Evolutionary conservation across 2,888 invertebrate species (phyloP).

Genomic region (Leptinotarsa haldemani): DNA sequence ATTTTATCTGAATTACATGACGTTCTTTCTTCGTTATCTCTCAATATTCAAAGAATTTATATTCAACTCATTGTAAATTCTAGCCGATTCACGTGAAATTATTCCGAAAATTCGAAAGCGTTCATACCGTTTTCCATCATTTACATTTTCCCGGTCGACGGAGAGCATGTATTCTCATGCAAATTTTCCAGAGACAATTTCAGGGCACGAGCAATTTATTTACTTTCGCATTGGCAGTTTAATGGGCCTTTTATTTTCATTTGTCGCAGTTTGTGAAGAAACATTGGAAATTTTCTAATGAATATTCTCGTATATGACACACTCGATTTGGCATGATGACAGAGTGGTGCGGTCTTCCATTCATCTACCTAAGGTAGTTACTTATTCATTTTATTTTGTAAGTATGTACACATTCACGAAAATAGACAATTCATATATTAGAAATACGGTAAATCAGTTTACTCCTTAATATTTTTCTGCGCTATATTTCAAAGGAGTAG

Average conservation of each 20-base stretch:
- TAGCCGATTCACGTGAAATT: slow-evolving; percentile 41
- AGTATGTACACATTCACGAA: no score
- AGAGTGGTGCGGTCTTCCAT: background rate
- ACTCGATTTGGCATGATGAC: slow-evolving; percentile 24
- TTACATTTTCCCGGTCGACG: slow-evolving; percentile 46
- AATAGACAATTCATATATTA: no score
- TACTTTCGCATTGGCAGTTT: slow-evolving; percentile 57
- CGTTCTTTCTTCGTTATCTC: background rate
- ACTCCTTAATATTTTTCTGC: no score
- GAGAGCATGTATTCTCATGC: slow-evolving; percentile 60
- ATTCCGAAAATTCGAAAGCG: slow-evolving; percentile 45
- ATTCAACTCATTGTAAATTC: slow-evolving; percentile 36
- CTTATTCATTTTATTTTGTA: no score
- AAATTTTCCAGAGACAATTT: slow-evolving; percentile 63
- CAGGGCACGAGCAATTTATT: slow-evolving; percentile 61
- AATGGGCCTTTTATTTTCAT: slow-evolving; percentile 50
- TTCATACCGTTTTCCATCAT: slow-evolving; percentile 40
- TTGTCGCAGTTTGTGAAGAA: slow-evolving; percentile 41
- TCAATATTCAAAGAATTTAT: background rate
- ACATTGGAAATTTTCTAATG: slow-evolving; percentile 45
- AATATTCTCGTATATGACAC: slow-evolving; percentile 25
- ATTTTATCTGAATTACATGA: slow-evolving; percentile 10
- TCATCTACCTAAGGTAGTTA: no score
- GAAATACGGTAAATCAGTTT: no score
- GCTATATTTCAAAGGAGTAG: no score